Base-by-base conservation (phyloP, 2,113 vertebrate genomes). In the Cnemophilus loriae region DNA sequence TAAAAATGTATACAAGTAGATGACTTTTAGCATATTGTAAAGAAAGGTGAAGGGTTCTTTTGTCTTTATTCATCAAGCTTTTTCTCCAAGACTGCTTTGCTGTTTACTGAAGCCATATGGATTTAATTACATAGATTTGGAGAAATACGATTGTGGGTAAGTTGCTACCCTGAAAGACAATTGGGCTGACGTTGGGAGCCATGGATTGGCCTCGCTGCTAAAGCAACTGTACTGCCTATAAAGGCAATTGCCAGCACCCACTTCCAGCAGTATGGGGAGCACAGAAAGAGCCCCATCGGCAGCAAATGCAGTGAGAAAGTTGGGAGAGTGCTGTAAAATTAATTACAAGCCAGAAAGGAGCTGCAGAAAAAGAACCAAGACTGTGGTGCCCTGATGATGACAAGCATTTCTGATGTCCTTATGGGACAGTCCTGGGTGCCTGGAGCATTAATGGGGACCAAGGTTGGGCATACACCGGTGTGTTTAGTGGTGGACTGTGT, bases 401-500 rank as follows among this genome's bases (percentile, higher is more conserved):
- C 12, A n/a, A 32, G 11, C 24, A 28, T 41, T 95, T 64, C 85
- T 46, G 41, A 20, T 20, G 7, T 28, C 50, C 30, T 47, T 26
- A 16, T 23, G 59, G 59, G 32, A 35, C 21, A 27, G 9, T 53
- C 23, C 7, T 18, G 32, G 20, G 12, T 28, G 28, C 17, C 18
- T 35, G 28, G 16, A 81, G n/a, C 2, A 1, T 14, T 52, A 32
- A 6, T 7, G 13, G 32, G 35, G 16, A 13, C 16, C 1, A 9
- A 61, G 24, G 26, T 12, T 70, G 49, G 57, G 42, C 44, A 44
- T 41, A 27, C 5, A 2, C 9, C 0, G 0, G 2, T 8, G 3
- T 39, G 14, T 39, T 59, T 59, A 55, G 16, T 7, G 6, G 7
- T 4, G 5, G 23, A 12, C 35, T 35, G 7, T 5, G 20, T 27